Percentiles rank a stretch among this genome's conserved stretches.
phyloP scores from a whole-genome alignment of 2,113 vertebrate genomes.

The Gopherus evgoodei region DNA sequence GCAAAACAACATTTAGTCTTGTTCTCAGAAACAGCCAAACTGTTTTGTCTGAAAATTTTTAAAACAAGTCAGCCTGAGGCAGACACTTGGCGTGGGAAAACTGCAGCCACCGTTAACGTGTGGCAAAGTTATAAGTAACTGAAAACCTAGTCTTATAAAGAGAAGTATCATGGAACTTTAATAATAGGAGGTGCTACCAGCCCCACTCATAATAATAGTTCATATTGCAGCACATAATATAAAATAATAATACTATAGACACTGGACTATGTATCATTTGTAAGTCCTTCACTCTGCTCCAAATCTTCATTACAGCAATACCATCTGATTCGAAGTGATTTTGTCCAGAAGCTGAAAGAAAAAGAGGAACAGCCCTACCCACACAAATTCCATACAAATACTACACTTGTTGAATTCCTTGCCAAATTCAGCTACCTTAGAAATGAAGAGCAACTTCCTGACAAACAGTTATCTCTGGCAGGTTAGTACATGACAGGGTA shows the following conservation, averaged over 20 bases:
- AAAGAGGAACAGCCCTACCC: slow-evolving; percentile 77
- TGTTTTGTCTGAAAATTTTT: neutral
- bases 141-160: neutral
- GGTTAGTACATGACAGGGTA: slow-evolving; percentile 41
- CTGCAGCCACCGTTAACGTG: slow-evolving; percentile 44
- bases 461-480: slow-evolving; percentile 73
- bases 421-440: slow-evolving; percentile 79
- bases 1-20: neutral
- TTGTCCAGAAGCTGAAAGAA: slow-evolving; percentile 84
- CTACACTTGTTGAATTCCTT: slow-evolving; percentile 79
- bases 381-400: slow-evolving; percentile 81
- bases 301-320: slow-evolving; percentile 76
- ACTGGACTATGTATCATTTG: slow-evolving; percentile 25
- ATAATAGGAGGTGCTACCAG: neutral
- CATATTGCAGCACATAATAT: neutral
- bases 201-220: neutral
- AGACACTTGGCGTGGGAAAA: slow-evolving; percentile 40
- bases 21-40: neutral
- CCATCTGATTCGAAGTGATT: slow-evolving; percentile 84
- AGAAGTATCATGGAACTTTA: neutral
- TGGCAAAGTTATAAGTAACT: neutral
- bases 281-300: neutral
- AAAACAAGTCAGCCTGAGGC: neutral
- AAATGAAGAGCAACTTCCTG: slow-evolving; percentile 75
- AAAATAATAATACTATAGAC: neutral